phyloP scores from a whole-genome alignment of 2,113 vertebrate genomes.

The Scopus umbretta region DNA sequence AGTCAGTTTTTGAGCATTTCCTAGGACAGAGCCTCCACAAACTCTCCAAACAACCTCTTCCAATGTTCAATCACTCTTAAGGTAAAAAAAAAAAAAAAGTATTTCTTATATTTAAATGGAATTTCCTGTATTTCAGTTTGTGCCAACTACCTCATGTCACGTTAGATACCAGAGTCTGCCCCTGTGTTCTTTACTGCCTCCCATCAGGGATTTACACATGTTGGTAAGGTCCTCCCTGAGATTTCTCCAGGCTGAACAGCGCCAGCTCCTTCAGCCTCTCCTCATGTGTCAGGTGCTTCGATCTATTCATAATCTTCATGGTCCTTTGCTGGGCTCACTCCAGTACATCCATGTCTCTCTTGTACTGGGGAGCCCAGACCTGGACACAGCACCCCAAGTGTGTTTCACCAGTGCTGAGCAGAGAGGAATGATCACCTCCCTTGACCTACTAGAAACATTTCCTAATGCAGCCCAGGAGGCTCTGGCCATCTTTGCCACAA shows the following conservation, averaged over 20 bases:
- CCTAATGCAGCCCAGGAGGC: not conserved
- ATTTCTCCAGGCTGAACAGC: not conserved
- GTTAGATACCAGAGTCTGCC: not conserved
- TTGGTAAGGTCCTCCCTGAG: not conserved
- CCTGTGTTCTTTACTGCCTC: not conserved
- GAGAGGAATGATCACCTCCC: not conserved
- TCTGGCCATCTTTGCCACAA: not conserved
- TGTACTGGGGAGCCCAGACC: not conserved
- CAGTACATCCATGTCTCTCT: not conserved
- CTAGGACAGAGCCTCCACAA: not conserved
- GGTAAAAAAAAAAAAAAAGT: not conserved
- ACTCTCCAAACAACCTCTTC: not conserved
- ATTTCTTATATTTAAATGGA: not conserved
- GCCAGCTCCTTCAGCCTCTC: not conserved
- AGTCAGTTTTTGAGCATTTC: not conserved
- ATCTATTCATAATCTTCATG: not conserved
- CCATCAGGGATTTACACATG: not conserved
- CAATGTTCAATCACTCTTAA: not conserved
- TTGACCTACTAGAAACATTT: not conserved
- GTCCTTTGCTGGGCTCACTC: not conserved
- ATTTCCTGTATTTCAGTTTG: not conserved
- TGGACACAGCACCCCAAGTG: not conserved
- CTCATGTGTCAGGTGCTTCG: not conserved
- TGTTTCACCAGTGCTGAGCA: not conserved
- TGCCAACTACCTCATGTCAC: not conserved